Evolutionary conservation across 2,888 invertebrate genomes (phyloP), one percentile per base, ranked within the genome.

Genomic region (Drosophila pseudotakahashii): DNA sequence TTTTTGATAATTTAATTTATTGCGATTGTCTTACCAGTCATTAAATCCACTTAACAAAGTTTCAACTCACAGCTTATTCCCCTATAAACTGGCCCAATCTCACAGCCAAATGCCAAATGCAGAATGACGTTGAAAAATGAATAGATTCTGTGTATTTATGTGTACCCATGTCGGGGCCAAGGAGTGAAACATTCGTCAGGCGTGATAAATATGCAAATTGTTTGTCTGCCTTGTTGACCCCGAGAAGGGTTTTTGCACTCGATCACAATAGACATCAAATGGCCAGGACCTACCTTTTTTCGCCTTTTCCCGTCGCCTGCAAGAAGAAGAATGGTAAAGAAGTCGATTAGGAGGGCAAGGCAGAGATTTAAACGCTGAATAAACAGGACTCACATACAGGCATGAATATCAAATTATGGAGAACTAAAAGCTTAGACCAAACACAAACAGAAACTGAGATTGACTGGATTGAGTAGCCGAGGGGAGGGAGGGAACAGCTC

Each of bases 381-480:
- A 76, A 83, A 73, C 67, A 63, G 69, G 55, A 86, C 57, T 73
- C 62, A 53, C 63, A 75, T 70, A 70, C 74, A 73, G 60, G 69
- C 72, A 78, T 86, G 76, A 83, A 82, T 82, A 82, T 81, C 81
- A 86, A 81, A 78, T 83, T 76, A 76, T 78, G 73, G 61, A 53
- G 67, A 79, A 75, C 87, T 76, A 81, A 83, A 73, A 81, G 78
- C 87, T 81, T 62, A 76, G 70, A 10, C 48, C 16, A 48, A 62
- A 52, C 26, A 62, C 52, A 73, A 72, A 72, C 48, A 53, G 23
- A 62, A 41, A 57, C 57, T 13, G 52, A 53, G 44, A 47, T n/a
- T 45, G 16, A 48, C n/a, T n/a, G n/a, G 52, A 23, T 16, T 9
- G 23, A 23, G 26, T 26, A 26, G 9, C 19, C 50, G 32, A 6